Base-by-base conservation (phyloP, 2,113 vertebrate genomes). In the Neolamprologus sp. region DNA sequence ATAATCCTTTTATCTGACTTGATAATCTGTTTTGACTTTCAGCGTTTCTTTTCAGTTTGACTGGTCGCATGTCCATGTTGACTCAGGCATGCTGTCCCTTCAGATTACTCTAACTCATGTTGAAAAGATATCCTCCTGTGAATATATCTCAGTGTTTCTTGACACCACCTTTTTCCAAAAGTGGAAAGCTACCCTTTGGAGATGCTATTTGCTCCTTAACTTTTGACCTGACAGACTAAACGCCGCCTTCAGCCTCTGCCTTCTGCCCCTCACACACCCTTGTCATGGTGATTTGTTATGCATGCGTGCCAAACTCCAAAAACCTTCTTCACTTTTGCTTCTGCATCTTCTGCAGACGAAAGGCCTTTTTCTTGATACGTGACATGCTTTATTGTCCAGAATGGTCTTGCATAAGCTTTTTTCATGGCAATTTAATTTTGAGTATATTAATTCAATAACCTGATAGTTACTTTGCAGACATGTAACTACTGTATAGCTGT, bases 211-310 rank as follows among this genome's bases (percentile, higher is more conserved):
- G 63, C 82, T 85, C 17, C 65, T 53, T 68, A 80, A 85, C 83
- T 23, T 87, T 45, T 94, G 90, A 92, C 88, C 85, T 85, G 87
- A 86, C 85, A 94, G 80, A 75, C 57, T 93, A 92, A 60, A 90
- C 81, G 10, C 14, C 53, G 58, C 53, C 40, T 83, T 88, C 71
- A 84, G 83, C 83, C 89, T 16, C 85, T 83, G 75, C 88, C 83
- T 78, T 88, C 85, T 80, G 87, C 73, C 26, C 16, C n/a, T 33
- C 8, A 54, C 9, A 83, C 85, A 68, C 31, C 63, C 63, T 80
- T 90, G 89, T 85, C 87, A 90, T 28, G 3, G 40, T 88, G 87
- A 93, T 92, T 89, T 94, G 82, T 51, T 65, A 63, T 57, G 33
- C 7, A 85, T 85, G 87, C 17, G 49, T 88, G 42, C 82, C 14